A percentile compares a stretch with the other conserved stretches of the same genome.
Conservation (phyloP, 2,113 vertebrate species). For the Plectropomus leopardus region DNA sequence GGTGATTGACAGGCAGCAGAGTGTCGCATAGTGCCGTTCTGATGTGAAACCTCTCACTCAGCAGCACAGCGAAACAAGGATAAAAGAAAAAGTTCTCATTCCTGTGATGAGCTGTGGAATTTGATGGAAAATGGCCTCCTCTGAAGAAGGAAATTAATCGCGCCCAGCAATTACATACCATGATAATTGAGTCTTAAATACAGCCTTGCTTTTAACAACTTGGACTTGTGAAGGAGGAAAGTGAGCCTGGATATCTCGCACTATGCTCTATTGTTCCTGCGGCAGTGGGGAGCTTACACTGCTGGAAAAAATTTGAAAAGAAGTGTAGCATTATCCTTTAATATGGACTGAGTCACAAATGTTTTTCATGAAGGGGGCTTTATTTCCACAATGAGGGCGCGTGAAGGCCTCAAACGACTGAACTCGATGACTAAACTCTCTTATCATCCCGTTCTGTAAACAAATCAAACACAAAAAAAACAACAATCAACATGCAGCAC, state of each 20-base stretch:
- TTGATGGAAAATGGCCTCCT: slow-evolving; percentile 13
- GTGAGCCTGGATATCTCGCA: slow-evolving; percentile 26
- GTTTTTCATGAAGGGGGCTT: slow-evolving; percentile 14
- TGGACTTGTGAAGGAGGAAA: slow-evolving; percentile 24
- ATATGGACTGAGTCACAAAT: neutral
- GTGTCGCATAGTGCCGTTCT: neutral
- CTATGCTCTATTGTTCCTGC: neutral
- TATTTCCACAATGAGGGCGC: neutral
- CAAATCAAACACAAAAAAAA: slow-evolving; percentile 54
- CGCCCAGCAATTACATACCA: slow-evolving; percentile 20
- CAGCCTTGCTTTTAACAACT: slow-evolving; percentile 7
- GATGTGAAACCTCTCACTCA: slow-evolving; percentile 14
- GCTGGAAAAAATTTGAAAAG: slow-evolving; percentile 28
- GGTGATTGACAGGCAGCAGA: slow-evolving; percentile 14
- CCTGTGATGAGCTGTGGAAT: slow-evolving; percentile 15
- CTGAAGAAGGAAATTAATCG: slow-evolving; percentile 35
- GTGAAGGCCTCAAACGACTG: slow-evolving; percentile 15
- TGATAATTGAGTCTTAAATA: slow-evolving; percentile 26
- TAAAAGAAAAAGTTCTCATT: slow-evolving; percentile 8
- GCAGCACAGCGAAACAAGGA: slow-evolving; percentile 19
- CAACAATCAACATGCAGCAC: slow-evolving; percentile 47
- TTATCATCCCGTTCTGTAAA: slow-evolving; percentile 30
- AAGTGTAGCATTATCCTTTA: slow-evolving; percentile 26
- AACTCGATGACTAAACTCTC: slow-evolving; percentile 36
- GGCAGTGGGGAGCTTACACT: neutral